A percentile compares a stretch with the other conserved stretches of the same genome.
Conservation (phyloP, 2,797 vertebrate species). For the Gymnothorax reevesii region DNA sequence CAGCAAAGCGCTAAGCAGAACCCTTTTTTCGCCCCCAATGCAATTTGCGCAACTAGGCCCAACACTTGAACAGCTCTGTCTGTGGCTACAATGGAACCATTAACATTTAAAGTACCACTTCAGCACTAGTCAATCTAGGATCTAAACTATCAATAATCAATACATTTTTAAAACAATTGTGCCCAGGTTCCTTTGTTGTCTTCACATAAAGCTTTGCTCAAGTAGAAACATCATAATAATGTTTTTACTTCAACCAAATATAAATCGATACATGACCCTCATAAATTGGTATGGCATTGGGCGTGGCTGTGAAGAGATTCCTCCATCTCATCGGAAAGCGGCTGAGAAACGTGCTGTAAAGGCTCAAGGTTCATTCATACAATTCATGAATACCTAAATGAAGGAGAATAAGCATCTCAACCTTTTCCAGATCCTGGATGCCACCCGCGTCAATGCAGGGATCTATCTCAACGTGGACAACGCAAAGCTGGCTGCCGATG, state of each 20-base stretch:
- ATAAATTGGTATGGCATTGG: not conserved
- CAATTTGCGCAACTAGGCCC: too few relatives aligned
- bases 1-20: too few relatives aligned
- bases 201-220: not conserved
- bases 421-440: slow-evolving; percentile 69
- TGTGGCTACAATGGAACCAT: too few relatives aligned
- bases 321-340: not conserved
- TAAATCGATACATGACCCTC: not conserved
- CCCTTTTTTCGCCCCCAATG: too few relatives aligned
- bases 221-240: not conserved
- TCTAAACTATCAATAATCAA: not conserved
- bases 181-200: not conserved
- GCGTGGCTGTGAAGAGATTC: not conserved
- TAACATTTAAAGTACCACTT: too few relatives aligned
- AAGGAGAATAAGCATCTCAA: not conserved
- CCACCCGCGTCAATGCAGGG: slow-evolving; percentile 69
- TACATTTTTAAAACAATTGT: not conserved
- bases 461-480: slow-evolving; percentile 79
- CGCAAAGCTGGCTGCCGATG: slow-evolving; percentile 78
- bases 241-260: not conserved
- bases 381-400: too few relatives aligned
- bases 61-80: too few relatives aligned
- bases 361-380: too few relatives aligned
- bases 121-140: too few relatives aligned
- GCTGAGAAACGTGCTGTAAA: too few relatives aligned